Evolutionary conservation across 2,888 invertebrate species (phyloP), one percentile per base, ranked within the genome.

Genomic region (Agrilus biguttatus): DNA sequence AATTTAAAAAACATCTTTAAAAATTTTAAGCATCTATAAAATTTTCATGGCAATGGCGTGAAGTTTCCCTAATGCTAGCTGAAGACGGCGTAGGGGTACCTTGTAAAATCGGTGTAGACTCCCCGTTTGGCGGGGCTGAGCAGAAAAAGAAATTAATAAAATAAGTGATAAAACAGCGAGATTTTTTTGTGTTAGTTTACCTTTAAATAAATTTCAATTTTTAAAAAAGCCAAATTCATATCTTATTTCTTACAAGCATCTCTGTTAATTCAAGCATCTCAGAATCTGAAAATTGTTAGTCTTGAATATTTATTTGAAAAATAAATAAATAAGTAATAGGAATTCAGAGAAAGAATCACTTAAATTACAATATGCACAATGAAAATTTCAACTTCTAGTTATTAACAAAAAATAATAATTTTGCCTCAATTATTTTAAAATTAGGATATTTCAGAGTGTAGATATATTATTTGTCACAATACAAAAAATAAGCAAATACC

Each of bases 51-150:
- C 28, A 28, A 28, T 10, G 28, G 10, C 4, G 28, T 28, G 10
- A 28, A 10, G 39, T 37, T 23, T 42, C 19, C 23, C 32, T 33
- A 36, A 35, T 17, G 23, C 33, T 40, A 17, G 38, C 19, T 17
- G 40, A 40, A 35, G 33, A 36, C 37, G 35, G 33, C 23, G 49
- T 49, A 7, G 49, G 51, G 3, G 54, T 49, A 28, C 53, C 45
- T 43, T 49, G 49, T 42, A 54, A 46, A 17, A 54, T 55, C 6
- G 60, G 60, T 19, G 61, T 60, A 12, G 60, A 56, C 47, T 61
- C 56, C 14, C 61, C 60, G 42, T 60, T 56, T 40, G 51, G 49
- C 19, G 40, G 42, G 33, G 14, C 36, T 33, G 35, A 42, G 14
- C 10, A 42, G 6, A 14, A 38, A 28, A 21, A 14, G 28, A 5